Evolutionary conservation across 2,888 invertebrate genomes (phyloP).

Genomic region (Shargacucullia verbasci): DNA sequence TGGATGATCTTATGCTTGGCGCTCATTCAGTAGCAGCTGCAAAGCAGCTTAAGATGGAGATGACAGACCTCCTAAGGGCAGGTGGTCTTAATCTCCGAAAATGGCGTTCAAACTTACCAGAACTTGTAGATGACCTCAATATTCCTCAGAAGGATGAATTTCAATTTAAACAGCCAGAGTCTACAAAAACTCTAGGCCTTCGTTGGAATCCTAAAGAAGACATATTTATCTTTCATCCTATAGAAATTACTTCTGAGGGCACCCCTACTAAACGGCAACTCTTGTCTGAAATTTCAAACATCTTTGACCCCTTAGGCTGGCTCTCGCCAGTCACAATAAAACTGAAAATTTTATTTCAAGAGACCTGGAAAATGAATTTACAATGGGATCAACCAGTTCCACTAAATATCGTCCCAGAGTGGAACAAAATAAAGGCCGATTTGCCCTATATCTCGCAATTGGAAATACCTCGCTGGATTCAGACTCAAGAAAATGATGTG

Average conservation of each 20-base stretch:
- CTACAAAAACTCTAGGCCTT: background rate
- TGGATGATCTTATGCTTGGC: conserved; percentile 9
- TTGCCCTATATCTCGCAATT: background rate
- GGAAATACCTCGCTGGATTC: too few relatives aligned
- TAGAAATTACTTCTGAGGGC: background rate
- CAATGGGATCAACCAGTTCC: background rate
- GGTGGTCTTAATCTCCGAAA: conserved; percentile 3
- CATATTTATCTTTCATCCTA: background rate
- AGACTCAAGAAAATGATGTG: too few relatives aligned
- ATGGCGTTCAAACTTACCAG: conserved; percentile 7
- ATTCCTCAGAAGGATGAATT: background rate
- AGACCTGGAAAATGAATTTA: too few relatives aligned
- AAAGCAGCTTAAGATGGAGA: conserved; percentile 8
- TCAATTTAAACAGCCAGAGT: background rate
- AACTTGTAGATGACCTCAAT: conserved; percentile 11
- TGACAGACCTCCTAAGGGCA: conserved; percentile 3
- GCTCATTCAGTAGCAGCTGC: conserved; percentile 4
- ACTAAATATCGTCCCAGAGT: background rate
- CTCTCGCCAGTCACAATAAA: background rate
- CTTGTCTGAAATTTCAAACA: background rate
- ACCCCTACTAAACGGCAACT: background rate
- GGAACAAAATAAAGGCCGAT: background rate
- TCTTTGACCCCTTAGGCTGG: background rate
- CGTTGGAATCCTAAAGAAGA: background rate
- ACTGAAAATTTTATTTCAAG: too few relatives aligned